Conservation (phyloP, 2,888 invertebrate genomes). For the Nezara viridula region DNA sequence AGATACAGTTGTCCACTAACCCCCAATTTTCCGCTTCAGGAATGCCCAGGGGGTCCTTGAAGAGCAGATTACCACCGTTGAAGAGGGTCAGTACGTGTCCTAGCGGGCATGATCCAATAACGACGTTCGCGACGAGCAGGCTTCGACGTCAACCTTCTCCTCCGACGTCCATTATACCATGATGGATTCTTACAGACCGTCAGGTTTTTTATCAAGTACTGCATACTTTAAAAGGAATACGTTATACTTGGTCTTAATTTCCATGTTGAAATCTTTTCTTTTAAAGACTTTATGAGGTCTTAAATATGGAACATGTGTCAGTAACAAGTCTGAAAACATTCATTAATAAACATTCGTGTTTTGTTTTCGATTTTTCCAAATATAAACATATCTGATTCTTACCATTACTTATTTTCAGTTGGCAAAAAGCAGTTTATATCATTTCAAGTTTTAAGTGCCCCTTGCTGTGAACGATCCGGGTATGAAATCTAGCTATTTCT, state of each 20-base stretch:
- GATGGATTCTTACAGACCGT: background rate
- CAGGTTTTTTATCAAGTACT: background rate
- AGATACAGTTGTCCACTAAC: slow-evolving; percentile 1
- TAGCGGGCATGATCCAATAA: slow-evolving; percentile 24
- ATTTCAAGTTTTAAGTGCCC: too few relatives aligned
- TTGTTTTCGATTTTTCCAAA: background rate
- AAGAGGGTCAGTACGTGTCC: slow-evolving; percentile 32
- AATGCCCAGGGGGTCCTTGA: background rate
- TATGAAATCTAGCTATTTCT: background rate
- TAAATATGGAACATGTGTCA: too few relatives aligned
- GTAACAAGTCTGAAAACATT: too few relatives aligned
- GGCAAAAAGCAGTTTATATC: too few relatives aligned
- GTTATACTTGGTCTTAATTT: background rate
- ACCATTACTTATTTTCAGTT: too few relatives aligned
- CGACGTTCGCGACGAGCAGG: background rate
- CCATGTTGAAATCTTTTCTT: background rate
- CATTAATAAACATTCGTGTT: background rate
- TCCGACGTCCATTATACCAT: background rate
- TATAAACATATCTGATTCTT: background rate
- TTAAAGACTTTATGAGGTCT: too few relatives aligned
- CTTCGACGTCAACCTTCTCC: background rate
- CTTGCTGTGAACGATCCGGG: background rate
- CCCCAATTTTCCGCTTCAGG: background rate
- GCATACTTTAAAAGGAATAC: background rate
- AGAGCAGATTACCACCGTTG: slow-evolving; percentile 17